phyloP scores from a whole-genome alignment of 2,888 invertebrate species.

The Lithodes maja region DNA sequence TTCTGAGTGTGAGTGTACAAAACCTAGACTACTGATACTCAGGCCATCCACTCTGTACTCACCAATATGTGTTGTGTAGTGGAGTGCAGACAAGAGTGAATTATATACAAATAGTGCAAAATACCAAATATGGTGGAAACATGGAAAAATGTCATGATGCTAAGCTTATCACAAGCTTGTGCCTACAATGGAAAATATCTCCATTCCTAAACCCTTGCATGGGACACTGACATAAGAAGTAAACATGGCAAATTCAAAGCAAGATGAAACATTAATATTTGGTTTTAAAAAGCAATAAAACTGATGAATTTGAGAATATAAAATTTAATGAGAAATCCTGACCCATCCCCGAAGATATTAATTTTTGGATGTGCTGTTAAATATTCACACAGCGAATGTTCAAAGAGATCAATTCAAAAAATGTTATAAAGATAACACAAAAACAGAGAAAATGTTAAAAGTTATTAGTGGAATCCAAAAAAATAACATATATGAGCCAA shows the following conservation, averaged over 20 bases:
- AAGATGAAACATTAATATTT: conserved; percentile 68
- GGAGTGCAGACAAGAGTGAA: conserved; percentile 66
- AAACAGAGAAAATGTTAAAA: conserved; percentile 63
- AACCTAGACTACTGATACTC: neutral
- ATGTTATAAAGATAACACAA: conserved; percentile 19
- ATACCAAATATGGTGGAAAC: conserved; percentile 68
- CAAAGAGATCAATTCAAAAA: conserved; percentile 55
- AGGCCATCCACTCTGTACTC: conserved; percentile 60
- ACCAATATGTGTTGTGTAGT: conserved; percentile 57
- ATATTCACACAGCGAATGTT: conserved; percentile 55
- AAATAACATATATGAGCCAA: conserved; percentile 70
- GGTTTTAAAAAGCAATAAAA: conserved; percentile 62
- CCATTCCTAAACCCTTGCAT: conserved; percentile 68
- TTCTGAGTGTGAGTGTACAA: neutral
- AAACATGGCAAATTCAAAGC: conserved; percentile 70
- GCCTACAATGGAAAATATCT: conserved; percentile 69
- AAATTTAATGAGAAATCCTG: conserved; percentile 63
- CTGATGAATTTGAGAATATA: conserved; percentile 63
- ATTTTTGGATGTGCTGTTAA: conserved; percentile 60
- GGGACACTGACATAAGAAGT: conserved; percentile 67
- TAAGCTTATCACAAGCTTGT: conserved; percentile 69
- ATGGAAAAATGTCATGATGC: conserved; percentile 70
- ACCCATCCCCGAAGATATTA: conserved; percentile 60
- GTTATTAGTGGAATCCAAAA: conserved; percentile 68
- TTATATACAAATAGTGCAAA: conserved; percentile 70